A percentile compares a stretch with the other conserved stretches of the same genome.
These are phyloP conservation scores for Anguilla megastoma DNA, from an alignment of 2,797 vertebrate species.

Conservation along the genomic window DNA sequence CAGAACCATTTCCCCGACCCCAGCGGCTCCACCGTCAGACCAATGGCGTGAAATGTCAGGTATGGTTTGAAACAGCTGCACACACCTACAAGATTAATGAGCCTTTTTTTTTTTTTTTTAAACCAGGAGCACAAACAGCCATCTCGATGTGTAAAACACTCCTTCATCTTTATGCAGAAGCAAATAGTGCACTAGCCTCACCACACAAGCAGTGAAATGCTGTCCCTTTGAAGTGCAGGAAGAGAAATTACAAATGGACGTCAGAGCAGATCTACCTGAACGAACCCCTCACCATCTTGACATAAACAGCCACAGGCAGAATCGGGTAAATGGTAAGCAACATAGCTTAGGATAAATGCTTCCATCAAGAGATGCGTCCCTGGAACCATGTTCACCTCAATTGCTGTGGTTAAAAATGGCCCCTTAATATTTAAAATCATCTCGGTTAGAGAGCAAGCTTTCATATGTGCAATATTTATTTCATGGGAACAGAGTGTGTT, in stretches of 20 bases:
- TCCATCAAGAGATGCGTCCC: slow-evolving; percentile 56
- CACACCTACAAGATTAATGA: slow-evolving; percentile 66
- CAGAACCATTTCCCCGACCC: slow-evolving; percentile 58
- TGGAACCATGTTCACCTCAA: slow-evolving; percentile 55
- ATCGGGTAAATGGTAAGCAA: slow-evolving; percentile 56
- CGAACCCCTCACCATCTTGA: slow-evolving; percentile 41
- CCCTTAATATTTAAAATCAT: slow-evolving; percentile 71
- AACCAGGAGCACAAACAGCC: slow-evolving; percentile 44
- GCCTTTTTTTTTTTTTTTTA: slow-evolving; percentile 22
- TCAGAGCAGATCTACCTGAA: slow-evolving; percentile 53
- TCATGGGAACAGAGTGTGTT: slow-evolving; percentile 74
- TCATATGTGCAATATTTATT: slow-evolving; percentile 78
- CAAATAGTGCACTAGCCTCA: slow-evolving; percentile 36
- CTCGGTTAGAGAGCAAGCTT: slow-evolving; percentile 68
- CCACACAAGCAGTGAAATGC: slow-evolving; percentile 45
- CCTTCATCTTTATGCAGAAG: slow-evolving; percentile 13
- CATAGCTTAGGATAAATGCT: slow-evolving; percentile 60
- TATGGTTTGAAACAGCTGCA: slow-evolving; percentile 67
- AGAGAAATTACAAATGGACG: slow-evolving; percentile 24
- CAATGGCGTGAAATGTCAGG: slow-evolving; percentile 66
- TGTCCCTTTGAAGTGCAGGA: slow-evolving; percentile 45
- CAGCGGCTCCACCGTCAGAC: slow-evolving; percentile 36
- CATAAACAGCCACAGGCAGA: slow-evolving; percentile 62
- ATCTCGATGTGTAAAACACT: slow-evolving; percentile 13
- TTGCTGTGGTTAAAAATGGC: slow-evolving; percentile 58